These are phyloP conservation scores for Monodelphis domestica DNA, from an alignment of 2,797 vertebrate species.

Conservation along the genomic window DNA sequence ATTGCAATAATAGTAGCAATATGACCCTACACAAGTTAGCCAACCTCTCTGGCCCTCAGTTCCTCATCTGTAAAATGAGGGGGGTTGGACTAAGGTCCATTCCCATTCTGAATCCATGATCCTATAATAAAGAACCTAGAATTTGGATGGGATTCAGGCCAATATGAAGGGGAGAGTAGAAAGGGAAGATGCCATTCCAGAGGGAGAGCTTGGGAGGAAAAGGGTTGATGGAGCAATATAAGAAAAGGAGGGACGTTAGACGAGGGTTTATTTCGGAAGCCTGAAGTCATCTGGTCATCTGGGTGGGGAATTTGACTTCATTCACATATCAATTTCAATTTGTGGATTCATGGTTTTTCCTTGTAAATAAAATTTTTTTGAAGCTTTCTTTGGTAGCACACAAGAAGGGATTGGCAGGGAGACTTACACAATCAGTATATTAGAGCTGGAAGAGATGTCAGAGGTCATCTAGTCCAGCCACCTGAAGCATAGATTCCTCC, in stretches of 20 bases:
- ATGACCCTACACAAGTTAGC: not conserved
- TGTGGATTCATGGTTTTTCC: conserved; percentile 60
- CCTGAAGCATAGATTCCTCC: conserved; percentile 13
- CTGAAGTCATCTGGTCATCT: not conserved
- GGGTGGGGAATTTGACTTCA: not conserved
- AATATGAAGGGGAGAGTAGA: not conserved
- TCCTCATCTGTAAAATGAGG: not conserved
- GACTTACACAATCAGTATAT: not conserved
- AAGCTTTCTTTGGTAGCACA: not conserved
- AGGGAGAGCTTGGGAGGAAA: not conserved
- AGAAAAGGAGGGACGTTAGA: not conserved
- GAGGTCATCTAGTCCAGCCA: not conserved
- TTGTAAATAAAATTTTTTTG: conserved; percentile 20
- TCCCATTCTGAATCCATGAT: not conserved
- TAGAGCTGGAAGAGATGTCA: not conserved
- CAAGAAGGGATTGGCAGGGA: not conserved
- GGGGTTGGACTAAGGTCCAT: not conserved
- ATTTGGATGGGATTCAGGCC: not conserved
- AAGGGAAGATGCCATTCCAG: not conserved
- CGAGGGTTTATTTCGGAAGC: not conserved
- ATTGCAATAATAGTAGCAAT: not conserved
- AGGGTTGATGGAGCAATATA: not conserved
- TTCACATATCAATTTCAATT: conserved; percentile 50
- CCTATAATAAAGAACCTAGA: not conserved
- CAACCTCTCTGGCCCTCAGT: conserved; percentile 19